A percentile compares a stretch with the other conserved stretches of the same genome.
phyloP scores from a whole-genome alignment of 1,140 invertebrate species.

The Ceratitis capitata region DNA sequence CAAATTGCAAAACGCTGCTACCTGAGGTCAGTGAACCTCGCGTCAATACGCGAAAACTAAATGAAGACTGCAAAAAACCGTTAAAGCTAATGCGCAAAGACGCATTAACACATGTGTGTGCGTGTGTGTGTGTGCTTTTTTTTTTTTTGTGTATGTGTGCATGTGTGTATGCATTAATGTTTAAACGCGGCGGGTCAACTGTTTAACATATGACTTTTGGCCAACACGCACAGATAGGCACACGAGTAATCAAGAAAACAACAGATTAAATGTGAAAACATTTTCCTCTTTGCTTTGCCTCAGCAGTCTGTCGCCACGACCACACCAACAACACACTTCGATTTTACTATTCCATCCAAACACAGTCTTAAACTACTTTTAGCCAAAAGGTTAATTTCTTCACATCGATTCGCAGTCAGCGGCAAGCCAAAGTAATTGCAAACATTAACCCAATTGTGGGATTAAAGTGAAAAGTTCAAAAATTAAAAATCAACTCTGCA shows the following conservation, averaged over 20 bases:
- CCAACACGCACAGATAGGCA: background rate
- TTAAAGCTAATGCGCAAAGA: no score
- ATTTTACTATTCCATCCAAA: no score
- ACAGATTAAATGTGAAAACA: background rate
- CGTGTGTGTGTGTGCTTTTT: background rate
- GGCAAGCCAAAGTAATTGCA: background rate
- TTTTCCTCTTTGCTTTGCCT: background rate
- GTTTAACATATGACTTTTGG: conserved; percentile 19
- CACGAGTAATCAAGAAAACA: background rate
- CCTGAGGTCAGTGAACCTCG: background rate
- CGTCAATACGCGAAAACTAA: background rate
- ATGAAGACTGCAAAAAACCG: background rate
- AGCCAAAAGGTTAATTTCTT: background rate
- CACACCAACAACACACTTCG: background rate
- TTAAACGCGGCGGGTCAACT: background rate
- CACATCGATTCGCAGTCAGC: background rate
- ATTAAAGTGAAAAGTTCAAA: no score
- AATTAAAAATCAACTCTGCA: no score
- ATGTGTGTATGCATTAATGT: background rate
- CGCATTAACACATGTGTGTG: no score
- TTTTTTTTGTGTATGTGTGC: background rate
- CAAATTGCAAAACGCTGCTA: background rate
- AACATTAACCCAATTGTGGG: no score
- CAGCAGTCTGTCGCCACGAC: background rate
- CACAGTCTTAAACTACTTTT: background rate